Conservation (phyloP, 2,797 vertebrate species). For the Cacajao melanocephalus region DNA sequence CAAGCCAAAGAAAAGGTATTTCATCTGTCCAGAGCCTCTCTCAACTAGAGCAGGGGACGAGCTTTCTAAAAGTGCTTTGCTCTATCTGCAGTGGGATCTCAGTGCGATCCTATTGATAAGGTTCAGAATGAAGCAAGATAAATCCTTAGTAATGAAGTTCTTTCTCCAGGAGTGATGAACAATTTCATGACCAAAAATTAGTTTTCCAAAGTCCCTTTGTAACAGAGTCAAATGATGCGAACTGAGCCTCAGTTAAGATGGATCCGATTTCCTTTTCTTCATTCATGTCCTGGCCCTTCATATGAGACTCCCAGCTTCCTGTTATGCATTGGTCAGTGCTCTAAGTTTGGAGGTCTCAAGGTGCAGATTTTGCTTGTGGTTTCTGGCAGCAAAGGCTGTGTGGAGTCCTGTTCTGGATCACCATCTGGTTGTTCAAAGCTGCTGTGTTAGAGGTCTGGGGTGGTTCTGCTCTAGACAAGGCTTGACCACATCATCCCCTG, state of each 20-base stretch:
- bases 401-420: constrained; percentile 87
- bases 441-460: constrained; percentile 72
- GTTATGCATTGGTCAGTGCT: background rate
- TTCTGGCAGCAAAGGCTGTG: constrained; percentile 78
- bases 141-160: background rate
- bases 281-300: constrained; percentile 78
- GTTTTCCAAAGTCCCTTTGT: background rate
- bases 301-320: constrained; percentile 74
- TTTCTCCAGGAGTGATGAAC: background rate
- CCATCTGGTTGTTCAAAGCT: constrained; percentile 79
- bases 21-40: background rate
- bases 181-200: background rate
- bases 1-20: background rate
- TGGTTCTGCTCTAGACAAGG: background rate
- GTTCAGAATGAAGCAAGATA: background rate
- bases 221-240: background rate
- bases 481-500: constrained; percentile 73
- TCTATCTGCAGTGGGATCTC: too few relatives aligned
- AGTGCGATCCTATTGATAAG: too few relatives aligned
- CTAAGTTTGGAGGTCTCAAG: background rate
- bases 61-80: background rate
- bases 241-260: constrained; percentile 39
- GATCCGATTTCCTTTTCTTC: constrained; percentile 85
- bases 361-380: background rate
- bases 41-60: background rate